Evolutionary conservation across 2,797 vertebrate species (phyloP).

Genomic region (Enteromius treurensis): DNA sequence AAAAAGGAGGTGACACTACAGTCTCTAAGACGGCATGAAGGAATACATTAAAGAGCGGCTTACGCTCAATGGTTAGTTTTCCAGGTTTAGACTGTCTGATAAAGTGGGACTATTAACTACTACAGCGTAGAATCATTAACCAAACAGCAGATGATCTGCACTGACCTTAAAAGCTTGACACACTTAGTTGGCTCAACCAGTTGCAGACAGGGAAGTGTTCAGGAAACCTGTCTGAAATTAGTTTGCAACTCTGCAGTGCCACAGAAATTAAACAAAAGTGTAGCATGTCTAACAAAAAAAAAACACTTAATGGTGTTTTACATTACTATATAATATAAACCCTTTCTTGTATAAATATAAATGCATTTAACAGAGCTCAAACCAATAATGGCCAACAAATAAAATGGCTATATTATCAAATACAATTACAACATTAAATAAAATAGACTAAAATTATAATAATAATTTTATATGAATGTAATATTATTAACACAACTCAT

Average conservation of each 20-base stretch:
- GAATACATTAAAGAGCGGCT: slow-evolving; percentile 62
- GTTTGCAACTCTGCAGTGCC: neutral
- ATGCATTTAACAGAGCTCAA: neutral
- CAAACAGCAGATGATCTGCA: neutral
- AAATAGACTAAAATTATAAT: neutral
- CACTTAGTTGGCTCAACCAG: neutral
- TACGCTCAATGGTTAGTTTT: slow-evolving; percentile 35
- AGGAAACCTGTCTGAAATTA: neutral
- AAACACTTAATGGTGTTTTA: neutral
- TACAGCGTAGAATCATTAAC: slow-evolving; percentile 35
- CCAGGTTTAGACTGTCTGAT: slow-evolving; percentile 9
- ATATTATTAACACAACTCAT: neutral
- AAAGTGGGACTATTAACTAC: slow-evolving; percentile 22
- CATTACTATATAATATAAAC: neutral
- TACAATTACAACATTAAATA: neutral
- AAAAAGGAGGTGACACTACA: slow-evolving; percentile 74
- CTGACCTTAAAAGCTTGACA: neutral
- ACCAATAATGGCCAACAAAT: neutral
- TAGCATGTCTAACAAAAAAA: neutral
- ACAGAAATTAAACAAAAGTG: neutral
- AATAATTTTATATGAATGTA: neutral
- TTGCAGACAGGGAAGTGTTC: neutral
- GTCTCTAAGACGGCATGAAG: slow-evolving; percentile 62
- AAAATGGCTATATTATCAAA: neutral
- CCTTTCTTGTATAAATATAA: neutral